Evolutionary conservation across 2,888 invertebrate genomes (phyloP).

Genomic region (Cephus runcator): DNA sequence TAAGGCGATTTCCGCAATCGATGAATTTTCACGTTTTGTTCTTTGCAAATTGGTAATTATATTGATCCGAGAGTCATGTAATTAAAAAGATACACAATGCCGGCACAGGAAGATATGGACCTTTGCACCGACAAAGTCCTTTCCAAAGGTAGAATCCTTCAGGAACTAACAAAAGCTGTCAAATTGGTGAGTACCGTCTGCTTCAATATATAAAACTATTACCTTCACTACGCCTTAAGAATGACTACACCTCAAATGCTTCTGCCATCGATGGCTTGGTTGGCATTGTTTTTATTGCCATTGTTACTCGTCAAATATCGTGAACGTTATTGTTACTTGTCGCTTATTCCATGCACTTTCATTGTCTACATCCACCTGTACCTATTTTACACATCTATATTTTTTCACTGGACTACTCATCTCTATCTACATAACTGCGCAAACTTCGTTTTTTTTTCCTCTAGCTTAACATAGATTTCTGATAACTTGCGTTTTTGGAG

Average conservation of each 20-base stretch:
- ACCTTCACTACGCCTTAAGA: not conserved
- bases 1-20: slow-evolving; percentile 8
- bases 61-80: slow-evolving; percentile 40
- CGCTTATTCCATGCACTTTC: not conserved
- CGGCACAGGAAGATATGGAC: slow-evolving; percentile 57
- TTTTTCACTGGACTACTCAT: not conserved
- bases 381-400: not conserved
- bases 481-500: not conserved
- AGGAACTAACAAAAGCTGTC: slow-evolving; percentile 63
- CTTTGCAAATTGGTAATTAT: slow-evolving; percentile 19
- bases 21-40: slow-evolving; percentile 18
- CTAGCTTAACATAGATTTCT: not conserved
- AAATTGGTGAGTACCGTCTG: slow-evolving; percentile 58
- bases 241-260: not conserved
- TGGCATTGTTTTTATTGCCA: not conserved
- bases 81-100: slow-evolving; percentile 46
- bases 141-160: slow-evolving; percentile 60
- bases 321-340: not conserved
- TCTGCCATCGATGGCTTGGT: not conserved
- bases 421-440: not conserved
- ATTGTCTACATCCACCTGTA: not conserved
- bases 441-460: not conserved
- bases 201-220: slow-evolving; percentile 1
- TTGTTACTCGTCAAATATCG: not conserved
- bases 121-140: slow-evolving; percentile 62